Evolutionary conservation across 1,140 invertebrate species (phyloP).

Genomic region (Metopolophium dirhodum): DNA sequence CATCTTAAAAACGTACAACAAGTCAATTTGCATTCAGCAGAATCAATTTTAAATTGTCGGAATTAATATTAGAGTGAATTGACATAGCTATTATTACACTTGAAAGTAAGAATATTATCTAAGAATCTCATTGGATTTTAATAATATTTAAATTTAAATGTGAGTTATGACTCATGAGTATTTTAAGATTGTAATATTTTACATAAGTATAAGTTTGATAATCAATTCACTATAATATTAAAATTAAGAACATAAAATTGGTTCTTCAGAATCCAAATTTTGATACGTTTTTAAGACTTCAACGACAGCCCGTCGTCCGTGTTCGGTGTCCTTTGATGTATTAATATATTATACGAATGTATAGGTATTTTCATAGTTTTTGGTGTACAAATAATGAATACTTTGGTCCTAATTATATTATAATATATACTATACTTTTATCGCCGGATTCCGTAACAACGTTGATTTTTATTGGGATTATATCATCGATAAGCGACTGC

Average conservation of each 20-base stretch:
- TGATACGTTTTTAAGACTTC: too few relatives aligned
- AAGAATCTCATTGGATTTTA: too few relatives aligned
- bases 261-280: too few relatives aligned
- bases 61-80: too few relatives aligned
- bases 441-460: background rate
- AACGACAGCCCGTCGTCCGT: too few relatives aligned
- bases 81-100: background rate
- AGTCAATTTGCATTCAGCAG: too few relatives aligned
- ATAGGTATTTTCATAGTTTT: background rate
- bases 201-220: background rate
- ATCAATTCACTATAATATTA: background rate
- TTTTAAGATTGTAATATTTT: background rate
- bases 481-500: background rate
- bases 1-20: too few relatives aligned
- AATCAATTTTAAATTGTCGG: too few relatives aligned
- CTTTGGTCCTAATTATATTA: background rate
- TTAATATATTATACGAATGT: too few relatives aligned
- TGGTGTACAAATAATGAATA: too few relatives aligned
- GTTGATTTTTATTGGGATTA: background rate
- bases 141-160: background rate
- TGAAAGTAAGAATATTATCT: too few relatives aligned
- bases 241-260: background rate
- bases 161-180: background rate
- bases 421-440: constrained; percentile 22
- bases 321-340: too few relatives aligned